Base-by-base conservation (phyloP, 2,113 vertebrate genomes). In the Trematomus loennbergii region DNA sequence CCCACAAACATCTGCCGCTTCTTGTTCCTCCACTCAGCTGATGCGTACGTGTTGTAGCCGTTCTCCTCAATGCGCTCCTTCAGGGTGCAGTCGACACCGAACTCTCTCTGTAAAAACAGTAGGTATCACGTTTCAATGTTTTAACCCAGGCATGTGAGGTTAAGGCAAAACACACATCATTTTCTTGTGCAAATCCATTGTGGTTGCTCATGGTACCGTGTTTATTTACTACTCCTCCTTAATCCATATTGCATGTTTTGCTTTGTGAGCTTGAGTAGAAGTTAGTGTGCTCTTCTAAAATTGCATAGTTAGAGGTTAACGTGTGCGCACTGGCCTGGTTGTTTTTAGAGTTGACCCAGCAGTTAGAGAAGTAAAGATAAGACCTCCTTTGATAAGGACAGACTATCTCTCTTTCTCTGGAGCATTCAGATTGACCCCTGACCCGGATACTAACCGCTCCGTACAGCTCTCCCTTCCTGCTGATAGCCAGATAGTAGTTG, bases 61-160 rank as follows among this genome's bases (percentile, higher is more conserved):
- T 99, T 99, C 94, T 99, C 98, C 93, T 99, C 97, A 82, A 99
- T 99, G 50, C 98, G 95, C 88, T 99, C 98, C 90, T 98, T 98
- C 91, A 99, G 89, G 78, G 96, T 97, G 93, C 98, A 99, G 92
- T 99, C 97, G 1, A 94, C 94, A 55, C 96, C 96, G 71, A 97
- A 99, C 60, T 97, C 97, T 72, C 96, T 98, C 98, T 99, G 95
- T 87, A 82, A 66, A 92, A 81, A 79, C 78, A 83, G 20, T 1
- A 64, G 50, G 58, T 48, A 61, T 75, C 29, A 59, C 5, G 18
- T 89, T 82, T 85, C 53, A 75, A 61, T 72, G 67, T 88, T 67
- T 25, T 12, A 74, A 54, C 72, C 63, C 58, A 25, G 18, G 55
- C 10, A 3, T 79, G 50, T 74, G 66, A 88, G 59, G 50, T 81